These are phyloP conservation scores for Euphydryas editha DNA, from an alignment of 2,888 invertebrate species.

Conservation along the genomic window DNA sequence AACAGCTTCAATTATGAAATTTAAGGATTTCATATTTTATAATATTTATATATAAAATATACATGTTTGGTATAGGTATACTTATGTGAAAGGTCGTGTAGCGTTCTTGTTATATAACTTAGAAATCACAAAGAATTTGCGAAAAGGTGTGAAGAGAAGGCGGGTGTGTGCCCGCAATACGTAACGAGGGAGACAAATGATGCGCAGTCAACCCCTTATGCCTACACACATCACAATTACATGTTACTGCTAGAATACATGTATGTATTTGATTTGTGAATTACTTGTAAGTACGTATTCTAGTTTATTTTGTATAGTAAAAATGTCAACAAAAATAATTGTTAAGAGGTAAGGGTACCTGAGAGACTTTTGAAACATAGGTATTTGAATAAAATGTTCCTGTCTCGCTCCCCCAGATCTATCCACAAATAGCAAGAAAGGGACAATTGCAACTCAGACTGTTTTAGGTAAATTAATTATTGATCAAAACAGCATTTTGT, in stretches of 20 bases:
- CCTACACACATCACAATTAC: constrained; percentile 9
- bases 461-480: no score
- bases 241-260: neutral
- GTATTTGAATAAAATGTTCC: no score
- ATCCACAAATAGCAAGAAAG: no score
- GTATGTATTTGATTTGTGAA: neutral
- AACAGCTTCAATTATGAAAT: no score
- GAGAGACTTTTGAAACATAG: no score
- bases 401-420: no score
- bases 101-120: constrained; percentile 12
- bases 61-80: neutral
- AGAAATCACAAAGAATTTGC: constrained; percentile 11
- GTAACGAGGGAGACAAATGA: constrained; percentile 5
- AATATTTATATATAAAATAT: neutral
- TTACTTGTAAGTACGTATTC: neutral
- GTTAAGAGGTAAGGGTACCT: no score
- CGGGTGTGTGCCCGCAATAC: constrained; percentile 8
- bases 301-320: no score
- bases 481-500: no score
- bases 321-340: no score
- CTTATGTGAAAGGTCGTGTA: neutral
- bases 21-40: neutral
- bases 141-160: constrained; percentile 8
- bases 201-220: constrained; percentile 1
- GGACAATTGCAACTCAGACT: no score